These are phyloP conservation scores for Chaetogeoica ovagalla DNA, from an alignment of 2,888 invertebrate species.

Conservation along the genomic window DNA sequence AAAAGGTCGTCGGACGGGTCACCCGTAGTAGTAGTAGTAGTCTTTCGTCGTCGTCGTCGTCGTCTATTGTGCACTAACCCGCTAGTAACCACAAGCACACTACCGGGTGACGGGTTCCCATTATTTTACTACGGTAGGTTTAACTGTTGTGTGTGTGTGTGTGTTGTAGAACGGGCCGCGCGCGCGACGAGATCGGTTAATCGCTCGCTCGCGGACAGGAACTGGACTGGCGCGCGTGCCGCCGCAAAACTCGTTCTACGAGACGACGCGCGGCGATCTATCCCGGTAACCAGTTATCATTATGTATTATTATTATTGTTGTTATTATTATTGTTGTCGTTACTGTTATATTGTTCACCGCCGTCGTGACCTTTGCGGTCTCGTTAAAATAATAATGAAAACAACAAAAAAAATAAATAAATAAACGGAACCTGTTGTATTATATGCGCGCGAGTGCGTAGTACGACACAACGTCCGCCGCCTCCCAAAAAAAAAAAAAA, in stretches of 20 bases:
- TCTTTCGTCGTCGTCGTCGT: too few relatives aligned
- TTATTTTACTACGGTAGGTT: background rate
- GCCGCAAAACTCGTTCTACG: constrained; percentile 35
- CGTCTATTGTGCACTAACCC: too few relatives aligned
- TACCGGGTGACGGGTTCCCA: background rate
- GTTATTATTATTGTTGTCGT: constrained; percentile 3
- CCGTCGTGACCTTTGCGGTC: constrained; percentile 47
- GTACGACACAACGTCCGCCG: background rate
- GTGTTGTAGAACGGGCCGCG: too few relatives aligned
- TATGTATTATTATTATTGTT: constrained; percentile 14
- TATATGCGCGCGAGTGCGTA: background rate
- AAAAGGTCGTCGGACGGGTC: background rate
- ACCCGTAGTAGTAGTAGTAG: too few relatives aligned
- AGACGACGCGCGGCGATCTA: background rate
- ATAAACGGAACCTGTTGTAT: constrained; percentile 43
- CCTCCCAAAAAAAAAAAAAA: too few relatives aligned
- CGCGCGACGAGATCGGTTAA: background rate
- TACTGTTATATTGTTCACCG: constrained; percentile 38
- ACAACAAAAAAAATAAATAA: background rate
- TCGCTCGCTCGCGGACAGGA: background rate
- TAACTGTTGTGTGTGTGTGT: too few relatives aligned
- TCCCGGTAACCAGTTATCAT: constrained; percentile 49
- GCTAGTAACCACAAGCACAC: too few relatives aligned
- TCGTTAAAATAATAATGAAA: constrained; percentile 44
- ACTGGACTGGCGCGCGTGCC: constrained; percentile 23